phyloP scores from a whole-genome alignment of 1,140 invertebrate genomes.

The Pogonomyrmex californicus region DNA sequence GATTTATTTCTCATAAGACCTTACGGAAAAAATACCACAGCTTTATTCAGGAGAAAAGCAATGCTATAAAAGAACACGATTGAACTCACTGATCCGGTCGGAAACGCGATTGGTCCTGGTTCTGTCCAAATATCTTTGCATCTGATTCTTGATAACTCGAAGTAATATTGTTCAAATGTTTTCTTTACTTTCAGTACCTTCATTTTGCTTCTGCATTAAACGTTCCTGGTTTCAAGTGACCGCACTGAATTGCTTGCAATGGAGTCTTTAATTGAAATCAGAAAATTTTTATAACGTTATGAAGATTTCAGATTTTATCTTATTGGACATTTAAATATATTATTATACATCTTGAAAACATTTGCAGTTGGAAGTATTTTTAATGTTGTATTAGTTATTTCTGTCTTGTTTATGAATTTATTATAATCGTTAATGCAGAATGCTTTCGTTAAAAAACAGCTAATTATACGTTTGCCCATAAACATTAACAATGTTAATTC shows the following conservation, averaged over 20 bases:
- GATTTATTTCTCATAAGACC: not conserved
- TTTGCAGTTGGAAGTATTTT: not conserved
- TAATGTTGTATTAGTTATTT: slow-evolving; percentile 13
- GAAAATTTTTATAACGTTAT: not conserved
- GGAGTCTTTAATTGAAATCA: not conserved
- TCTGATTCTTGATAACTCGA: slow-evolving; percentile 36
- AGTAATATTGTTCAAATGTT: not conserved
- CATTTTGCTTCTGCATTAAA: not conserved
- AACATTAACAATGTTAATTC: not conserved
- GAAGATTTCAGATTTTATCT: slow-evolving; percentile 22
- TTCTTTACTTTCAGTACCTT: not conserved
- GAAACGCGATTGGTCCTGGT: slow-evolving; percentile 8
- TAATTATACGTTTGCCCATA: not conserved
- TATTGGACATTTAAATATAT: not conserved
- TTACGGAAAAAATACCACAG: not conserved
- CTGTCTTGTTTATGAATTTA: not conserved
- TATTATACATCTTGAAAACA: slow-evolving; percentile 7
- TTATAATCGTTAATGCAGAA: not conserved
- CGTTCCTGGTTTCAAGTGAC: not conserved
- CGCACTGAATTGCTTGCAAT: not conserved
- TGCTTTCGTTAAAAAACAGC: not conserved
- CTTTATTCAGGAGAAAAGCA: slow-evolving; percentile 28
- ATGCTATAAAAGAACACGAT: slow-evolving; percentile 42
- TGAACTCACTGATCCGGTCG: slow-evolving; percentile 19
- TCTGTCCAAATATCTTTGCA: slow-evolving; percentile 29